Percentiles rank a stretch among this genome's conserved stretches.
Evolutionary conservation across 2,797 vertebrate species (phyloP).

Genomic region (Botia kubotai): DNA sequence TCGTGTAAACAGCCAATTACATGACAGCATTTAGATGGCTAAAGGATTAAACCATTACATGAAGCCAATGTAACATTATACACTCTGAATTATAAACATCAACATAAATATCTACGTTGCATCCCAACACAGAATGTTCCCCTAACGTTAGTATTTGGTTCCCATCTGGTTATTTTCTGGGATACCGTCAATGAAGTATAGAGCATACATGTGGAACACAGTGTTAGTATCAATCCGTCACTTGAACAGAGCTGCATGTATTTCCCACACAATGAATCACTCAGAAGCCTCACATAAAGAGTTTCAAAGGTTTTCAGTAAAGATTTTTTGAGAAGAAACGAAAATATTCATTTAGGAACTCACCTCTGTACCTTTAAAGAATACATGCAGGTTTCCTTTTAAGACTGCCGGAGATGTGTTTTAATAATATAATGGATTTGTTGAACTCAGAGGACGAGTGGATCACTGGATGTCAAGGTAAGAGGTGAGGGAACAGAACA

Average conservation of each 20-base stretch:
- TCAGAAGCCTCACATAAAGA: neutral
- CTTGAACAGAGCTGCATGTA: too few species aligned
- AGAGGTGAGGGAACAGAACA: conserved; percentile 63
- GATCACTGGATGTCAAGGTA: conserved; percentile 59
- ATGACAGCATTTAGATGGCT: neutral
- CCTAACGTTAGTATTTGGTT: too few species aligned
- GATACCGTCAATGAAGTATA: too few species aligned
- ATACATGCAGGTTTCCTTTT: conserved; percentile 23
- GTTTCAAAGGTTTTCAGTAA: neutral
- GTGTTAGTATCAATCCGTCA: too few species aligned
- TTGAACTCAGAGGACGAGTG: conserved; percentile 52
- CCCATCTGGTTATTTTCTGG: too few species aligned
- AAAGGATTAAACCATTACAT: neutral
- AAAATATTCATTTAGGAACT: conserved; percentile 23
- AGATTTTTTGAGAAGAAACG: conserved; percentile 12
- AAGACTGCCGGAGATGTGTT: conserved; percentile 27
- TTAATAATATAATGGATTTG: conserved; percentile 47
- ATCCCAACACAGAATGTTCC: too few species aligned
- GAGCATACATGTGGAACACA: too few species aligned
- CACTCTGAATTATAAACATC: too few species aligned
- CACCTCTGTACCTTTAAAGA: neutral
- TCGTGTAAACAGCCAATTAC: conserved; percentile 35
- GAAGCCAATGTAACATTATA: too few species aligned
- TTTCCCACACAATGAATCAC: neutral
- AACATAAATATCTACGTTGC: too few species aligned